Percentiles rank a stretch among this genome's conserved stretches.
Conservation (phyloP, 2,888 invertebrate genomes). For the Seladonia tumulorum region DNA sequence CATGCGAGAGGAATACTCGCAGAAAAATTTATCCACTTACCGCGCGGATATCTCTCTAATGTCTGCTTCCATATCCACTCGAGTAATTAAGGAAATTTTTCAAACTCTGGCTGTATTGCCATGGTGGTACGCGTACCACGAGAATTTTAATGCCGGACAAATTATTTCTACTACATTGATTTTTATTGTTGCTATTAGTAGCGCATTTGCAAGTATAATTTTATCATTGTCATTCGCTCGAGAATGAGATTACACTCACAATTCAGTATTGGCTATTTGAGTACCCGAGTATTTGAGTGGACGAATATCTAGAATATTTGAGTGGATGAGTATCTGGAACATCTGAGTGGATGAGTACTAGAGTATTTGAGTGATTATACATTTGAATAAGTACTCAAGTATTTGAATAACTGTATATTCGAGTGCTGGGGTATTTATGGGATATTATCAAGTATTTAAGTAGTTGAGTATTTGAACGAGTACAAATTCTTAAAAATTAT, state of each 20-base stretch:
- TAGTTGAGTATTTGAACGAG: background rate
- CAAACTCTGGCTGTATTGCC: background rate
- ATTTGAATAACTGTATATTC: too few relatives aligned
- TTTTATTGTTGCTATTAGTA: background rate
- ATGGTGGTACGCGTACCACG: background rate
- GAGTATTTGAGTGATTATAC: too few relatives aligned
- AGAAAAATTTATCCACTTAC: conserved; percentile 1
- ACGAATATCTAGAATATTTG: too few relatives aligned
- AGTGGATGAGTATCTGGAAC: too few relatives aligned
- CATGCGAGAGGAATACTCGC: background rate
- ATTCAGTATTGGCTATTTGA: background rate
- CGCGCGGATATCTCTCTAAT: background rate
- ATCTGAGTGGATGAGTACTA: too few relatives aligned
- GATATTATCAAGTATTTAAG: background rate
- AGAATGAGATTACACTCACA: background rate
- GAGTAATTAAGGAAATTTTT: background rate
- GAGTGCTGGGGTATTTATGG: too few relatives aligned
- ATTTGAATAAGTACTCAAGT: background rate
- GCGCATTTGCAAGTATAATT: background rate
- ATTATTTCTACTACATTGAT: background rate
- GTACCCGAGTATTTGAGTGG: background rate
- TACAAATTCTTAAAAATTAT: background rate
- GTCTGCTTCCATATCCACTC: background rate
- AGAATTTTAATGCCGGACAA: background rate
- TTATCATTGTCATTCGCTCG: background rate